Evolutionary conservation across 2,888 invertebrate genomes (phyloP), one percentile per base, ranked within the genome.

Genomic region (Sabellastarte sp.): DNA sequence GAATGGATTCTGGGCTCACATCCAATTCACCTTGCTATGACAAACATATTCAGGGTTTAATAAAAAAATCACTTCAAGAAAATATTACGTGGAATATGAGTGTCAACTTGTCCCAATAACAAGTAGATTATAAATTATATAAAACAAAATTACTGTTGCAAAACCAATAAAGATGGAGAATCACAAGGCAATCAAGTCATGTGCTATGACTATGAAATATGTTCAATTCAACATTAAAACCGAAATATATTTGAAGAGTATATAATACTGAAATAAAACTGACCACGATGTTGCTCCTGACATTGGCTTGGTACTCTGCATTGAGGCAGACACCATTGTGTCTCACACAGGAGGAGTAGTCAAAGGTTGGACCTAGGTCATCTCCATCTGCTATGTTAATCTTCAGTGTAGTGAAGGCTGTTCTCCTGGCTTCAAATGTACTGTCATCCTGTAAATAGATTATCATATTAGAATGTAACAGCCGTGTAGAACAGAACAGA

Each of bases 321-420:
- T 93, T 92, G 70, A 93, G 90, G 81, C 93, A 94, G 60, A 90
- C 89, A 0, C 92, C 92, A 74, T 93, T 92, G 60, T 91, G 87
- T 0, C 90, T 85, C 73, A 89, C 90, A 79, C 94, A 94, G 20
- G 92, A 92, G 74, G 91, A 90, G 85, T 93, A 93, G 67, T 93
- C 91, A 79, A 94, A 95, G 0, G 93, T 92, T 0, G 94, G 94
- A 79, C 93, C 93, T 79, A 93, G 91, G 79, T 95, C 95, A 78
- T 95, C 94, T 57, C 92, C 93, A 76, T 95, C 95, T 75, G 89
- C 88, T 15, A 95, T 89, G 76, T 91, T 90, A 1, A 95, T 90
- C 0, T 91, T 92, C 66, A 95, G 84, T 0, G 92, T 93, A 1
- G 93, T 91, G 29, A 64, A 74, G 0, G 74, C 60, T 1, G 66